Base-by-base conservation (phyloP, 2,888 invertebrate species). In the Standfussiana lucernea region DNA sequence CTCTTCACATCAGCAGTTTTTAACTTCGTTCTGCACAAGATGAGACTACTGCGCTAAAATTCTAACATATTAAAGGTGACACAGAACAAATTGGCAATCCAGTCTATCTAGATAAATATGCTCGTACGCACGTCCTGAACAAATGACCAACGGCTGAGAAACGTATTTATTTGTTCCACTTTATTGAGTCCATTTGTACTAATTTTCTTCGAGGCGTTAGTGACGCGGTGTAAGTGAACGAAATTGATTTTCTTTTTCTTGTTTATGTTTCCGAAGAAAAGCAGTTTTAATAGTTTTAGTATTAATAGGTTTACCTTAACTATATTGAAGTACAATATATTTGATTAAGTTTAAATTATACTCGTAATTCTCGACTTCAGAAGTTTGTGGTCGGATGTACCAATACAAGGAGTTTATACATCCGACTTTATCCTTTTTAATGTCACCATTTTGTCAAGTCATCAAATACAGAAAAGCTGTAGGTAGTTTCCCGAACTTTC, bases 121-220 rank as follows among this genome's bases (percentile, higher is more conserved):
- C 73, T 71, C 71, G 82, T 77, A 86, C 88, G 86, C 80, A 84
- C 86, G 79, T 77, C 61, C 64, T 69, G 72, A 81, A 81, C 83
- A 84, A 88, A 89, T 88, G 88, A 89, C 82, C 86, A 75, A 83
- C 70, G 75, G 76, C 82, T 67, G 68, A 68, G 71, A 77, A 83
- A 81, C 64, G 86, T 83, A 80, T 86, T 80, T 86, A 83, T 88
- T 89, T 88, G 82, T 79, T 81, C 73, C 73, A 80, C 78, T 70
- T 80, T 88, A 87, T 89, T 88, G 88, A 79, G 78, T 82, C 86
- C 78, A 89, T 88, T 89, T 89, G 82, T 87, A 84, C 77, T 88
- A 76, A 88, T 84, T 88, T 86, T 72, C 78, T 79, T 69, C 74
- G 71, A 71, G 68, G 80, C 70, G 85, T 77, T 74, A 75, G 74